A percentile compares a stretch with the other conserved stretches of the same genome.
These are phyloP conservation scores for Diadema setosum DNA, from an alignment of 35 echinoderm and acorn worm genomes.

Conservation along the genomic window DNA sequence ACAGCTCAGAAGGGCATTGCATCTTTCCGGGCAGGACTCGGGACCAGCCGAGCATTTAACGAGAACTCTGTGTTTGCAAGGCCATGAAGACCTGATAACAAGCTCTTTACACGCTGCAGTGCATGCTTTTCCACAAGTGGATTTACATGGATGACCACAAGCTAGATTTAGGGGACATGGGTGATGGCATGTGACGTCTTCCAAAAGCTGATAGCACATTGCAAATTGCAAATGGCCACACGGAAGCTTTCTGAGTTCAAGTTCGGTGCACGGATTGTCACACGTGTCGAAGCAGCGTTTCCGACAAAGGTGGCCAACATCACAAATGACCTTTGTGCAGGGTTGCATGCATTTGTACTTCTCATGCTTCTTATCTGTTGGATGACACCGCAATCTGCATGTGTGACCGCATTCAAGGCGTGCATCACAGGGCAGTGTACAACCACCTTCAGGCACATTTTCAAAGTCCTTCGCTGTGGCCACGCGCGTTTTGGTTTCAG, in stretches of 20 bases:
- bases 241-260: neutral
- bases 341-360: slow-evolving; percentile 58
- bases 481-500: slow-evolving; percentile 31
- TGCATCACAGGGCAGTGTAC: slow-evolving; percentile 52
- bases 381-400: slow-evolving; percentile 67
- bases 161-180: slow-evolving; percentile 7
- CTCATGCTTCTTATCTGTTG: slow-evolving; percentile 56
- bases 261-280: neutral
- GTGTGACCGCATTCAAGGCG: slow-evolving; percentile 75
- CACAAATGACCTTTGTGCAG: slow-evolving; percentile 41
- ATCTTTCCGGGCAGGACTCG: slow-evolving; percentile 40
- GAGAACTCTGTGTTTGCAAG: slow-evolving; percentile 68
- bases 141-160: slow-evolving; percentile 68
- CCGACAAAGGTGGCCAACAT: slow-evolving; percentile 33
- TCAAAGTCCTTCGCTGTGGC: slow-evolving; percentile 39
- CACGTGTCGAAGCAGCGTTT: slow-evolving; percentile 38
- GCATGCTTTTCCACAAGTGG: slow-evolving; percentile 69
- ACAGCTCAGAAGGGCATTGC: slow-evolving; percentile 44
- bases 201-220: slow-evolving; percentile 14
- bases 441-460: slow-evolving; percentile 77
- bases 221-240: slow-evolving; percentile 51
- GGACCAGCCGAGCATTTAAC: slow-evolving; percentile 52
- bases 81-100: neutral
- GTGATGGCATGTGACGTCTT: slow-evolving; percentile 15
- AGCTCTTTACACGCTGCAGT: slow-evolving; percentile 22